Base-by-base conservation (phyloP, 2,888 invertebrate genomes). In the Amaurobius ferox region DNA sequence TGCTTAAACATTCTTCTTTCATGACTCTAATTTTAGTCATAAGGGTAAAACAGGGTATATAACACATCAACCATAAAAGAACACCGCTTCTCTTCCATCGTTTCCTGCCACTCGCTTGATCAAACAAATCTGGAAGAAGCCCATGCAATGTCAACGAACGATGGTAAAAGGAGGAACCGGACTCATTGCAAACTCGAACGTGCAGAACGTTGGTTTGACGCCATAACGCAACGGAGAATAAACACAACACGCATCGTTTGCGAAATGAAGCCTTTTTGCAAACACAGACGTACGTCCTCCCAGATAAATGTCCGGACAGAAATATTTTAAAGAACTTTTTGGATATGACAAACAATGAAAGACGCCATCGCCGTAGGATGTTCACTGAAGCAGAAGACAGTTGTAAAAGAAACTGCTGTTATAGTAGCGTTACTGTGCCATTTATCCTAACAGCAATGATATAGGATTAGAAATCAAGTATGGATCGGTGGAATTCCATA, bases 151-250 rank as follows among this genome's bases (percentile, higher is more conserved):
- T 66, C 64, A 66, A 66, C 19, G 64, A 32, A 66, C 64, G 64
- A n/a, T 19, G 32, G 5, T 9, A 66, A 66, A 66, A 55, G 16
- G 19, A 55, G 64, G 30, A 66, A 30, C 64, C 64, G 64, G 64
- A 66, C 64, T 32, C 64, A 19, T 66, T 55, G 2, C 64, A 32
- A 32, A 66, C 64, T 66, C 64, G 32, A 66, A 66, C 64, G 64
- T 32, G 64, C 64, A 66, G 55, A 23, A 55, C 23, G 23, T 55
- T 1, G 23, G 23, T 16, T 55, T 66, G 64, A 66, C 64, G 64
- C 64, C 32, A 66, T 13, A 29, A 13, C 29, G 64, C 64, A 29
- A 64, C 30, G 64, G 64, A 29, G 30, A 30, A 64, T 3, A 55
- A 55, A 55, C 55, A 3, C 11, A 3, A 19, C 55, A 55, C 23